Evolutionary conservation across 2,113 vertebrate genomes (phyloP), one percentile per base, ranked within the genome.

Genomic region (Sprattus sprattus): DNA sequence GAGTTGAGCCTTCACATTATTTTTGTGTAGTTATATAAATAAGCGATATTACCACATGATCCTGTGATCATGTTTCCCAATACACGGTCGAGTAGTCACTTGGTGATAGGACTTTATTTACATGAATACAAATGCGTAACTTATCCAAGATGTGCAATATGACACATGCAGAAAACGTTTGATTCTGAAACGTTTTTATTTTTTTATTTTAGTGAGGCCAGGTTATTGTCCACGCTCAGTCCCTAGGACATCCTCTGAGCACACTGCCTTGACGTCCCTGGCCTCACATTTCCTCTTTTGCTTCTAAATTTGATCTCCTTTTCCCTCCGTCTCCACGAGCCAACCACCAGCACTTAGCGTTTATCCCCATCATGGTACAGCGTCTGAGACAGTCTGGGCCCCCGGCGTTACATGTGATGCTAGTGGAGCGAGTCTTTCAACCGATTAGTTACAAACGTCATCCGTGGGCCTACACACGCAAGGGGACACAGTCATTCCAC

Each of bases 341-440:
- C 39, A 39, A 39, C 39, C 39, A 39, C 39, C 39, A 39, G 39
- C 39, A 39, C 39, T 39, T 39, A 39, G 39, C 39, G 39, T 39
- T 39, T 39, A 1, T 39, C 39, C 39, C 39, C 39, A 39, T 39
- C 39, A 39, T 39, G 39, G 39, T 39, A 39, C 39, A 39, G 67
- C 28, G 28, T 75, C 67, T 75, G 28, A 75, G 11, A 39, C 67
- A 75, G 39, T 75, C 10, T 75, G 67, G 67, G 67, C 28, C 28
- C 39, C 67, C 28, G 39, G 67, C 67, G 16, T 75, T 32, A 75
- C 67, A 32, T 75, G 67, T 75, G 67, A 75, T 75, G 67, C 67
- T 4, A 39, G 28, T 3, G 28, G 28, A 32, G 67, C 28, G 28
- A 15, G 5, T 75, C 67, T 75, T 75, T 75, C 67, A 75, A 75